Evolutionary conservation across 2,888 invertebrate species (phyloP).

Genomic region (Coenonympha glycerion): DNA sequence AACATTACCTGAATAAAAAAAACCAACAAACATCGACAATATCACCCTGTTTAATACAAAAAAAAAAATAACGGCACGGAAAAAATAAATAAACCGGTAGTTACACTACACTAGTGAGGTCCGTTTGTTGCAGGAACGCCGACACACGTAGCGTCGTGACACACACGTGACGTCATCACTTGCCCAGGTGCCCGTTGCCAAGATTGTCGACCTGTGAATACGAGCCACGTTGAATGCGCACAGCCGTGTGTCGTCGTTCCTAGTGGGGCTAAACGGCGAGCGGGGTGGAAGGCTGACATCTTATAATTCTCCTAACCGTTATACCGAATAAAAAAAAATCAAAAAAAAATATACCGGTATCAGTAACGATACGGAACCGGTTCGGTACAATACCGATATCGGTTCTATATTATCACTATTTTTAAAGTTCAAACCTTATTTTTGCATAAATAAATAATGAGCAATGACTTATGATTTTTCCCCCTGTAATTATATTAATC

Average conservation of each 20-base stretch:
- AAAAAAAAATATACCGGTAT: no score
- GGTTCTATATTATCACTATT: background rate
- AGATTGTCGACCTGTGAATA: constrained; percentile 63
- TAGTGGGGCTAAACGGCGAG: constrained; percentile 48
- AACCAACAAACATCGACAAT: background rate
- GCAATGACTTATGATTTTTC: background rate
- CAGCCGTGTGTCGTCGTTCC: constrained; percentile 75
- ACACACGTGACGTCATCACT: constrained; percentile 59
- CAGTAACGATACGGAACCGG: no score
- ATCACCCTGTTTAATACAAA: background rate
- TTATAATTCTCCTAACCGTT: background rate
- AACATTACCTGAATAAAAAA: background rate
- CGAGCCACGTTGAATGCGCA: constrained; percentile 58
- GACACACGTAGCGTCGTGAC: constrained; percentile 72
- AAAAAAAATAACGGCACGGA: background rate
- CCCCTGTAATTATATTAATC: background rate
- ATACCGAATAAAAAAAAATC: no score
- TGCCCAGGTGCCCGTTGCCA: constrained; percentile 64
- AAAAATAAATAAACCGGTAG: constrained; percentile 32
- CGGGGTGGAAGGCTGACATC: constrained; percentile 23
- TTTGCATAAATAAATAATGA: background rate
- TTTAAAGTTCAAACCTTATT: background rate
- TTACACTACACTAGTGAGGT: constrained; percentile 72
- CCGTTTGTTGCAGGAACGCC: constrained; percentile 72
- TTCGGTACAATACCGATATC: background rate